Evolutionary conservation across 2,113 vertebrate genomes (phyloP), one percentile per base, ranked within the genome.

Genomic region (Channa argus): DNA sequence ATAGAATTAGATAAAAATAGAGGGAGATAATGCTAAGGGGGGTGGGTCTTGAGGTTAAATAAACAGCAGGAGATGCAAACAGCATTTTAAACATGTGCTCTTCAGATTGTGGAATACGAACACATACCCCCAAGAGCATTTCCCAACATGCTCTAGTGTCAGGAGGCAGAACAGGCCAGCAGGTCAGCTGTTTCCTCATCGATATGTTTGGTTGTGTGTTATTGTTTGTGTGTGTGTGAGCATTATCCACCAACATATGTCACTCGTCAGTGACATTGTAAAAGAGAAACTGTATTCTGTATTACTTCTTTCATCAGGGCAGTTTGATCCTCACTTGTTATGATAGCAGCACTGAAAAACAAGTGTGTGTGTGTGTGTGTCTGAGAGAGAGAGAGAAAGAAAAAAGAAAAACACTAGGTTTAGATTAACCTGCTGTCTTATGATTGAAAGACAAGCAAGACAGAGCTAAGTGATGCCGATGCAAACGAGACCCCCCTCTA

Each of bases 11-110:
- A 74, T 77, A 85, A 67, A 77, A 72, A 87, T 72, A 61, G 56
- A 64, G 39, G 38, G 56, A 52, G 52, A 72, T 54, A 64, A 66
- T 41, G 11, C 2, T 9, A 56, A 34, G 39, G 34, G 7, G 38
- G 43, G 45, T 15, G 51, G 15, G 6, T 45, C 56, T 47, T 15
- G 50, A 70, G 45, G 34, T 67, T 70, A 54, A 64, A 53, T 43
- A 55, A 82, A 75, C 66, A 84, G 82, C 61, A 77, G 68, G 74
- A 84, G 77, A 83, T 67, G 77, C 72, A 58, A 67, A 43, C 69
- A 73, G 82, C 77, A 55, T 83, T 87, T 77, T 79, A 36, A 87
- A 81, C 88, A 91, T 87, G 60, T 63, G 41, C 62, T 68, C 60
- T 59, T 71, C 71, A 54, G 71, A 83, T 74, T 67, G 69, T 63